These are phyloP conservation scores for Sorex araneus DNA, from an alignment of 2,113 vertebrate genomes.

Conservation along the genomic window DNA sequence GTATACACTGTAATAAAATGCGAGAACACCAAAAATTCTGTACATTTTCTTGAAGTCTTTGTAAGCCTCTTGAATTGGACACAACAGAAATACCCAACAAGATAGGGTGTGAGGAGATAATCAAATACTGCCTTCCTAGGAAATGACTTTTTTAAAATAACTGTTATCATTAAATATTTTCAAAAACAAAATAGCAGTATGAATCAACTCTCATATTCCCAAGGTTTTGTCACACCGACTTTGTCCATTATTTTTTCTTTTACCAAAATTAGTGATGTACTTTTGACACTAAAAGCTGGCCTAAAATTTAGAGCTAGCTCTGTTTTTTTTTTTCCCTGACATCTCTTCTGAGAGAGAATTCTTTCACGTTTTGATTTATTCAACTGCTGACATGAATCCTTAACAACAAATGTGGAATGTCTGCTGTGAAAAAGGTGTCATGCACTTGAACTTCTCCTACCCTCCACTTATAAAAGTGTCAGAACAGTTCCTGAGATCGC, in stretches of 20 bases:
- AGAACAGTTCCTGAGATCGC: constrained; percentile 7
- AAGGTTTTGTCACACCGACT: neutral
- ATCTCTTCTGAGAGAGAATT: constrained; percentile 32
- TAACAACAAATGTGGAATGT: constrained; percentile 22
- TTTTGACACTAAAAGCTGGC: constrained; percentile 59
- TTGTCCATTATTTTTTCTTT: neutral
- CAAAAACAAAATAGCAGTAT: constrained; percentile 17
- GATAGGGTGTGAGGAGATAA: neutral
- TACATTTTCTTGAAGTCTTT: constrained; percentile 27
- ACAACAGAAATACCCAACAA: neutral
- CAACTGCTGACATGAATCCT: constrained; percentile 16
- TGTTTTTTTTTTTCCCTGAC: constrained; percentile 49
- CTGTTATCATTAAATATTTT: constrained; percentile 27
- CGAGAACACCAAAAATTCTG: constrained; percentile 3
- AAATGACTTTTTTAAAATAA: constrained; percentile 35
- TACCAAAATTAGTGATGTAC: constrained; percentile 12
- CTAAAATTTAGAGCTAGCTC: constrained; percentile 57
- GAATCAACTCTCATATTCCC: constrained; percentile 17
- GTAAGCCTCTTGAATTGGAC: neutral
- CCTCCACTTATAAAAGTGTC: constrained; percentile 51
- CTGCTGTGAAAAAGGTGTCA: neutral
- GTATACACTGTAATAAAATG: neutral
- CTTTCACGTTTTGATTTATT: constrained; percentile 54
- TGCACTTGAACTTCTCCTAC: constrained; percentile 49
- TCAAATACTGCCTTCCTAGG: neutral